phyloP scores from a whole-genome alignment of 2,113 vertebrate genomes.

The Progne subis region DNA sequence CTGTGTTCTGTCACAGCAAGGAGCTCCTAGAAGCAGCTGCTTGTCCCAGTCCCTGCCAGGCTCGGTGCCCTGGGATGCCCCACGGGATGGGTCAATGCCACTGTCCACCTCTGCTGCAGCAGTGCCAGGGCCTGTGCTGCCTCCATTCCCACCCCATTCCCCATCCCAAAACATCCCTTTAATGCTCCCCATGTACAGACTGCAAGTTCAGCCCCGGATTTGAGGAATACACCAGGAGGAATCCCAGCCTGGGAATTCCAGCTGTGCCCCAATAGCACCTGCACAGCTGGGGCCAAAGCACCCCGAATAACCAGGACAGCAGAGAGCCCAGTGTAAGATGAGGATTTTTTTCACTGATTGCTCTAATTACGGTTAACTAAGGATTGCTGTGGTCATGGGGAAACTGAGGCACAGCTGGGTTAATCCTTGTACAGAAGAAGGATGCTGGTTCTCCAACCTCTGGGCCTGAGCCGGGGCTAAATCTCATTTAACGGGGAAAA shows the following conservation, averaged over 20 bases:
- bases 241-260: not conserved
- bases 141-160: not conserved
- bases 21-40: not conserved
- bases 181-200: fast-evolving
- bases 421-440: not conserved
- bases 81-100: not conserved
- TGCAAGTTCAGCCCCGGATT: not conserved
- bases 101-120: fast-evolving
- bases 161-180: fast-evolving
- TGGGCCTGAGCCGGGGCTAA: not conserved
- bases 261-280: not conserved
- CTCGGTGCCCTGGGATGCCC: fast-evolving
- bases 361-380: not conserved
- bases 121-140: not conserved
- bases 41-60: not conserved
- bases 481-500: not conserved
- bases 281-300: not conserved
- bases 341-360: not conserved
- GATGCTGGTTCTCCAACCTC: not conserved
- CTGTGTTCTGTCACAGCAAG: not conserved
- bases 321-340: not conserved
- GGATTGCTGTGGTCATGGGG: not conserved
- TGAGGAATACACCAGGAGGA: not conserved
- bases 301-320: fast-evolving
- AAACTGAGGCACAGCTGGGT: not conserved